Conservation (phyloP, 2,888 invertebrate species). For the Cataglyphis albicans region DNA sequence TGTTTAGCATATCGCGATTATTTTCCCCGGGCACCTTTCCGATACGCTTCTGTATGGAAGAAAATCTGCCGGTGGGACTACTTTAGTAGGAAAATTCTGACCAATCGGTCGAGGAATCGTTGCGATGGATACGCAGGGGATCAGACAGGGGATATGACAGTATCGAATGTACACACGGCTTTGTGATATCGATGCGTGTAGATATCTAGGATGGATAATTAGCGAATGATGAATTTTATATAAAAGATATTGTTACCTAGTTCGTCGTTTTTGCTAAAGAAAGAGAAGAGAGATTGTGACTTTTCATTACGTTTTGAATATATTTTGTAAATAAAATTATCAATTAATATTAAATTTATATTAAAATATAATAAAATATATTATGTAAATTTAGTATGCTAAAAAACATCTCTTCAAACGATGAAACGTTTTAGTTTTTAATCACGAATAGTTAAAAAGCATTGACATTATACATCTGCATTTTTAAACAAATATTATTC, state of each 20-base stretch:
- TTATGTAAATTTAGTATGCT: not conserved
- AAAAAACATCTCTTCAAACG: not conserved
- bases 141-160: not conserved
- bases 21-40: conserved; percentile 28
- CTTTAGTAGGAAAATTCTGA: conserved; percentile 41
- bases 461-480: not conserved
- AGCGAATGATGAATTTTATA: not conserved
- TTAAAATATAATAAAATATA: not conserved
- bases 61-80: conserved; percentile 1
- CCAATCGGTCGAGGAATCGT: conserved; percentile 27
- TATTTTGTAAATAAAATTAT: not conserved
- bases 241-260: not conserved
- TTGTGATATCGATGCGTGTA: conserved; percentile 4
- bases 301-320: not conserved
- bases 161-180: conserved; percentile 8
- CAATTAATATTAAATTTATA: not conserved
- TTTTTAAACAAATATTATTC: not conserved
- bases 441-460: not conserved
- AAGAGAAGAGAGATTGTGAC: not conserved
- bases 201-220: not conserved
- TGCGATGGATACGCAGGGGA: not conserved
- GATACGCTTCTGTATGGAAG: conserved; percentile 25
- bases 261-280: not conserved
- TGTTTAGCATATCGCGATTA: conserved; percentile 49
- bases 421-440: not conserved